Base-by-base conservation (phyloP, 2,888 invertebrate species). In the Limnephilus rhombicus region DNA sequence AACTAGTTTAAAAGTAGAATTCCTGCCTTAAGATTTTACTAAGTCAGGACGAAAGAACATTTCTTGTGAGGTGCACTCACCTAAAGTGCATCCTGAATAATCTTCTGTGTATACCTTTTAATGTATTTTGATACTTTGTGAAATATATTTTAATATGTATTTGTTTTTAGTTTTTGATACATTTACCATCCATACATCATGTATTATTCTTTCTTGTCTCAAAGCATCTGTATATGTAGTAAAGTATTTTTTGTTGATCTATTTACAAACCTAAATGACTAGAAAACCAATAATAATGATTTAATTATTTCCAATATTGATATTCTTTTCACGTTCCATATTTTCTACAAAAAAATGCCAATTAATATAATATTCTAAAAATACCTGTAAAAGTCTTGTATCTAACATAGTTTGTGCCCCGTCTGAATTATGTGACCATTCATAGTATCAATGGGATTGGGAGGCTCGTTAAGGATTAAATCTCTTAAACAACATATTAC, bases 41-140 rank as follows among this genome's bases (percentile, higher is more conserved):
- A 88, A 89, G 45, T 89, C 80, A 85, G 45, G 34, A 34, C 7
- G 85, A 41, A 91, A 18, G 34, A 81, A 85, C 85, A 85, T 91
- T 85, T 85, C 34, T 49, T 89, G 68, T 68, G 45, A 91, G 91
- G 85, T 91, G 80, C 85, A 91, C 92, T 45, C 83, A 49, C 82
- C 49, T 45, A 82, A 45, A 85, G 80, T 92, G 86, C 53, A 68
- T 34, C 86, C 90, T 49, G 68, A 81, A 90, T 89, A 34, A 45
- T 90, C 85, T 45, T 96, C 96, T 96, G 96, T 96, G 96, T 96
- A 96, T 96, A 95, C 96, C 96, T 96, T 96, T 91, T 96, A 96
- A 96, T 96, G 96, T 95, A 96, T 96, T 96, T 96, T 96, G 96
- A 96, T 96, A 96, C 96, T 96, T 96, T 96, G 96, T 96, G 96